These are phyloP conservation scores for Umimayanthus chanpuru DNA, from an alignment of 92 coral and sea anemone species.

Conservation along the genomic window DNA sequence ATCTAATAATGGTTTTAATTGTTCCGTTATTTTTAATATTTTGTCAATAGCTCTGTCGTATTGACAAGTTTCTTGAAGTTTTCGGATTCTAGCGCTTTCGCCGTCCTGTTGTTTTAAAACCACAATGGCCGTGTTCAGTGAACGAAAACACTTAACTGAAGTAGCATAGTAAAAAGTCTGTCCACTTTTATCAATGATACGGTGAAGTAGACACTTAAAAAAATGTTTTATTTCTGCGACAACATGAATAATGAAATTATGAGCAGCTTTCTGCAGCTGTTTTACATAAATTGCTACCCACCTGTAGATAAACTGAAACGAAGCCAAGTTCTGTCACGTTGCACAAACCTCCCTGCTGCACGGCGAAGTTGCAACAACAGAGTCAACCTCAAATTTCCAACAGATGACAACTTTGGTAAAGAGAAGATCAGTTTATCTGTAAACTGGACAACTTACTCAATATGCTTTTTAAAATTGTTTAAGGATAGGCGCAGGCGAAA, in stretches of 20 bases:
- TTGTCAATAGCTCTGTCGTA: too few relatives aligned
- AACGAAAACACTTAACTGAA: background rate
- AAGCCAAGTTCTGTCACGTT: background rate
- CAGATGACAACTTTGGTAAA: background rate
- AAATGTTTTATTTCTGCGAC: background rate
- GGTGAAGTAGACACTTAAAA: background rate
- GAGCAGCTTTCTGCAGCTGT: background rate
- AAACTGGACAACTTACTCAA: background rate
- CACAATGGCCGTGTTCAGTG: background rate
- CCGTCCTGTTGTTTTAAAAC: too few relatives aligned
- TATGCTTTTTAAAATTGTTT: too few relatives aligned
- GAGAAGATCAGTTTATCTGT: too few relatives aligned
- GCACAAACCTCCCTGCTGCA: background rate
- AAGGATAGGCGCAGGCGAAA: background rate
- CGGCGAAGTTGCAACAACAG: background rate
- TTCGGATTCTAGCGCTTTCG: too few relatives aligned
- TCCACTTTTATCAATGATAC: too few relatives aligned
- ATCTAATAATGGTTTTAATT: too few relatives aligned
- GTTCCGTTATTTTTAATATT: background rate
- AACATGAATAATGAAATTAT: background rate
- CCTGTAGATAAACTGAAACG: background rate
- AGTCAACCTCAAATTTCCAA: background rate
- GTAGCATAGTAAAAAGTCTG: background rate
- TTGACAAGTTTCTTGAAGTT: too few relatives aligned
- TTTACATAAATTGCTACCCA: background rate